These are phyloP conservation scores for Trichacis sp. DNA, from an alignment of 2,888 invertebrate genomes.

Conservation along the genomic window DNA sequence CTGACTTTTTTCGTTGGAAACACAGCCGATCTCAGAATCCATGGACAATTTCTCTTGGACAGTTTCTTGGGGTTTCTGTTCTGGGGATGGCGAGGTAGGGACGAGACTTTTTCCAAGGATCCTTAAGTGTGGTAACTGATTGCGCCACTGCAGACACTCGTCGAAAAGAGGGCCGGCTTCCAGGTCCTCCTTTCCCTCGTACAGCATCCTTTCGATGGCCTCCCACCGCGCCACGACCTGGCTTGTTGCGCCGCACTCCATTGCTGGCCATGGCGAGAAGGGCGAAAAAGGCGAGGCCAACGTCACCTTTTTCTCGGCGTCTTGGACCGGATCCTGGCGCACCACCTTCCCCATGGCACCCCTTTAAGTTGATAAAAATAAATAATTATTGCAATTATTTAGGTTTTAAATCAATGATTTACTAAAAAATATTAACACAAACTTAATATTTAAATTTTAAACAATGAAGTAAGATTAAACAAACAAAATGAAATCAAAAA, in stretches of 20 bases:
- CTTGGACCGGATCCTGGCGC: too few species aligned
- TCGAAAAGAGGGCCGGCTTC: slow-evolving; percentile 46
- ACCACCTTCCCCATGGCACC: too few species aligned
- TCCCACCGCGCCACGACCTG: slow-evolving; percentile 59
- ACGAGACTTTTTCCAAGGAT: slow-evolving; percentile 47
- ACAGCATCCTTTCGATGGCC: slow-evolving; percentile 57
- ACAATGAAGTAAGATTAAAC: too few species aligned
- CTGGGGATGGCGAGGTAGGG: not conserved
- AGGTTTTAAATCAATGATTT: too few species aligned
- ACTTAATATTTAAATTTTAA: too few species aligned
- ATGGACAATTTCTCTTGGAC: not conserved
- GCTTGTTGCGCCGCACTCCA: slow-evolving; percentile 54
- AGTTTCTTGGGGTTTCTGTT: not conserved
- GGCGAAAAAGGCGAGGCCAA: too few species aligned
- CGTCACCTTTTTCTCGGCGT: too few species aligned
- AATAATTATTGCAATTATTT: too few species aligned
- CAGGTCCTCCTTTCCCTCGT: slow-evolving; percentile 52
- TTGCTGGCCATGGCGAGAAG: slow-evolving; percentile 45
- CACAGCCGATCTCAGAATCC: not conserved
- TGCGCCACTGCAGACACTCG: slow-evolving; percentile 63
- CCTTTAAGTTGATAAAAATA: too few species aligned
- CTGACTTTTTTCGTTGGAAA: too few species aligned
- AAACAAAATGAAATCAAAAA: too few species aligned
- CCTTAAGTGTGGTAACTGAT: slow-evolving; percentile 59
- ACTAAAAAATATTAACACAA: too few species aligned